These are phyloP conservation scores for Noctua pronuba DNA, from an alignment of 2,888 invertebrate genomes.

Conservation along the genomic window DNA sequence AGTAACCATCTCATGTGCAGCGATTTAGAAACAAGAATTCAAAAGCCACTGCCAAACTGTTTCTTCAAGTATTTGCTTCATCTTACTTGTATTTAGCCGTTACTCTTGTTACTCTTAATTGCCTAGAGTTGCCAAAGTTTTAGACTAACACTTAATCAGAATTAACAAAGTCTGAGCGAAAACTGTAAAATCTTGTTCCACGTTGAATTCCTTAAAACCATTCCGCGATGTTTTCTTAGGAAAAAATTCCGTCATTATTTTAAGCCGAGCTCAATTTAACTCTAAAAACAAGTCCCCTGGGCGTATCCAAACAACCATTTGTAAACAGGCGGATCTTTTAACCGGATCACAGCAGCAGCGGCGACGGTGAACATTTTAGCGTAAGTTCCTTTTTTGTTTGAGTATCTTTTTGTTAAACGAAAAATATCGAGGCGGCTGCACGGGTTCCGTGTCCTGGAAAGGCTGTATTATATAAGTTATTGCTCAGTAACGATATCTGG, in stretches of 20 bases:
- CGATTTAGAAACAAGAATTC: slow-evolving; percentile 11
- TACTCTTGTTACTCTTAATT: slow-evolving; percentile 10
- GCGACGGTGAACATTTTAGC: slow-evolving; percentile 47
- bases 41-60: slow-evolving; percentile 15
- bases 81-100: slow-evolving; percentile 1
- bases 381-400: slow-evolving; percentile 48
- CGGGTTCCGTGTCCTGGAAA: slow-evolving; percentile 32
- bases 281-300: slow-evolving; percentile 69
- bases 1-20: neutral
- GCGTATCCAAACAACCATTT: slow-evolving; percentile 71
- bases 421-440: slow-evolving; percentile 35
- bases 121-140: slow-evolving; percentile 23
- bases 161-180: slow-evolving; percentile 44
- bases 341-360: slow-evolving; percentile 63
- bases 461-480: slow-evolving; percentile 50
- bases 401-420: slow-evolving; percentile 45
- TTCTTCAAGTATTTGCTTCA: slow-evolving; percentile 3
- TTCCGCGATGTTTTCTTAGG: slow-evolving; percentile 60
- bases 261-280: slow-evolving; percentile 71
- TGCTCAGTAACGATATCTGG: slow-evolving; percentile 56
- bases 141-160: slow-evolving; percentile 42
- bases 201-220: slow-evolving; percentile 53
- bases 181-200: slow-evolving; percentile 48
- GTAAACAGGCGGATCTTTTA: slow-evolving; percentile 70
- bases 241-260: slow-evolving; percentile 72